Evolutionary conservation across 2,113 vertebrate species (phyloP).

Genomic region (Rostratula benghalensis): DNA sequence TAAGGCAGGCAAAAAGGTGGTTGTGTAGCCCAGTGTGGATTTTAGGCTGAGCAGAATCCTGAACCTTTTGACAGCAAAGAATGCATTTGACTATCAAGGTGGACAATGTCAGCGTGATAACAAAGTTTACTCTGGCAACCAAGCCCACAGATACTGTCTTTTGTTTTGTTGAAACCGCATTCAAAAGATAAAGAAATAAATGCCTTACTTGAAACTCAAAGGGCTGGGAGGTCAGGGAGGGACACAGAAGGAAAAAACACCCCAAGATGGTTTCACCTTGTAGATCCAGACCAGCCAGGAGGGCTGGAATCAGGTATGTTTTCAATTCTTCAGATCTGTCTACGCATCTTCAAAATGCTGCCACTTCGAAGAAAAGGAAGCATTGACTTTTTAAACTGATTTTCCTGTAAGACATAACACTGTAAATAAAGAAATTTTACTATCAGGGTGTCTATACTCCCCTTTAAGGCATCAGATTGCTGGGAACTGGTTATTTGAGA

Average conservation of each 20-base stretch:
- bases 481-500: background rate
- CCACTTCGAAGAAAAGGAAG: conserved; percentile 45
- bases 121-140: background rate
- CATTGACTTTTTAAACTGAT: conserved; percentile 56
- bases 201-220: conserved; percentile 72
- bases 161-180: background rate
- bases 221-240: background rate
- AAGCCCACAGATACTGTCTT: background rate
- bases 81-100: background rate
- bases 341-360: conserved; percentile 53
- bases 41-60: background rate
- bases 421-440: conserved; percentile 70
- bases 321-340: conserved; percentile 33
- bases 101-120: background rate
- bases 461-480: background rate
- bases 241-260: background rate
- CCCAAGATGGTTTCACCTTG: background rate
- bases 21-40: fast-evolving
- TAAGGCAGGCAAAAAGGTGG: background rate
- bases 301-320: conserved; percentile 34
- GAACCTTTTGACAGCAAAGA: conserved; percentile 8
- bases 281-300: conserved; percentile 17
- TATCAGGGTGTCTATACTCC: background rate
- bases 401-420: conserved; percentile 59
- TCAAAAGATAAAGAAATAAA: conserved; percentile 16